Base-by-base conservation (phyloP, 2,888 invertebrate genomes). In the Diogma glabrata region DNA sequence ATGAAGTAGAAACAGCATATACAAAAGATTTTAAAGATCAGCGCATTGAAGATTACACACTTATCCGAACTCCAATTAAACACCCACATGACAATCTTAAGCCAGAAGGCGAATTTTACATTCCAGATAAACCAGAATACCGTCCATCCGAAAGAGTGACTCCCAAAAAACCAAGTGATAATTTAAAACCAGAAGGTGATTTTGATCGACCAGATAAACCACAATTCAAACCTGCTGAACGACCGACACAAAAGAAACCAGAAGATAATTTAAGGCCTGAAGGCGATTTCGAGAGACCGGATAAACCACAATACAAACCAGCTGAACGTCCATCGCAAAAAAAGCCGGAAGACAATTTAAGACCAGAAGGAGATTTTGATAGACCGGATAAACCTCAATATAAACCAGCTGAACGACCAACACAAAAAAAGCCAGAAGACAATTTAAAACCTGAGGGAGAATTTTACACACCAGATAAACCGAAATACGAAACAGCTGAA, bases 1-100 rank as follows among this genome's bases (percentile, higher is more conserved):
- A 75, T 67, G 63, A 76, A 53, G 77, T 78, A 59, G 63, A 76
- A 53, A 77, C 78, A 59, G 79, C 81, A 46, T 82, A 82, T 67
- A 73, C 73, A 58, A 74, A 76, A 60, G 81, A 82, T 63, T 82
- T 75, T 14, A 14, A 16, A 16, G 36, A 36, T 14, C n/a, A 36
- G 14, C 12, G 16, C 8, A 8, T 36, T 14, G 36, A 36, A 36
- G 36, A 36, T 36, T 36, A 36, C 16, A 36, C 36, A 14, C 14
- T 36, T 12, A 36, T 36, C 8, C 36, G 36, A 14, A 36, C 36
- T 14, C 36, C 36, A 4, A 14, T 36, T 1, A 73, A 73, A 24
- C 72, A 68, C 59, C 75, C 71, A 45, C 61, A 69, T 6, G 76
- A 76, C 59, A 75, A 73, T 57, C 61, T 77, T 3, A 65, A 61